Evolutionary conservation across 2,888 invertebrate species (phyloP).

Genomic region (Pollenia angustigena): DNA sequence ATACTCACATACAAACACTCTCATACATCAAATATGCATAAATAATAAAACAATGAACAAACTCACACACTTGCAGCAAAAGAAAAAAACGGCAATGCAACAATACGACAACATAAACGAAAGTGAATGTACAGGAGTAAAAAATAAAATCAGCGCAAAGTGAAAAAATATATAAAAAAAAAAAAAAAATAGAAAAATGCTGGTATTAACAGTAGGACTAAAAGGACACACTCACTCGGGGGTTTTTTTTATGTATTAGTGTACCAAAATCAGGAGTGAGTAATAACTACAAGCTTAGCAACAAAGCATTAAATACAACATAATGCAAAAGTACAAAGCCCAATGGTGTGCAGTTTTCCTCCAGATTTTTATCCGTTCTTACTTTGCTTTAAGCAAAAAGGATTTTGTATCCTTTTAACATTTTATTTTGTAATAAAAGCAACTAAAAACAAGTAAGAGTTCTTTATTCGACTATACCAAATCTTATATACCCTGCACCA

Average conservation of each 20-base stretch:
- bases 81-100: slow-evolving; percentile 8
- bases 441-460: slow-evolving; percentile 43
- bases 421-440: slow-evolving; percentile 35
- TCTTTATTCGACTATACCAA: no score
- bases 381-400: slow-evolving; percentile 54
- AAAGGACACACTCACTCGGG: slow-evolving; percentile 37
- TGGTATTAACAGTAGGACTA: slow-evolving; percentile 57
- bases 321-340: slow-evolving; percentile 68
- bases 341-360: slow-evolving; percentile 70
- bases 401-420: slow-evolving; percentile 55
- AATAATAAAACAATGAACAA: slow-evolving; percentile 59
- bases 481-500: no score
- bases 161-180: slow-evolving; percentile 85
- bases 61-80: slow-evolving; percentile 33
- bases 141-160: slow-evolving; percentile 78
- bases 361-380: slow-evolving; percentile 44
- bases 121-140: slow-evolving; percentile 86
- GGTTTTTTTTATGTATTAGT: background rate
- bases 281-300: slow-evolving; percentile 73
- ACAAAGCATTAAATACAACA: slow-evolving; percentile 62
- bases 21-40: slow-evolving; percentile 58
- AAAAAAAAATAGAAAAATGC: slow-evolving; percentile 49
- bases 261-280: slow-evolving; percentile 45
- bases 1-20: slow-evolving; percentile 60
- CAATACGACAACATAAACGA: slow-evolving; percentile 54